Conservation (phyloP, 2,888 invertebrate species). For the Parthenolecanium corni region DNA sequence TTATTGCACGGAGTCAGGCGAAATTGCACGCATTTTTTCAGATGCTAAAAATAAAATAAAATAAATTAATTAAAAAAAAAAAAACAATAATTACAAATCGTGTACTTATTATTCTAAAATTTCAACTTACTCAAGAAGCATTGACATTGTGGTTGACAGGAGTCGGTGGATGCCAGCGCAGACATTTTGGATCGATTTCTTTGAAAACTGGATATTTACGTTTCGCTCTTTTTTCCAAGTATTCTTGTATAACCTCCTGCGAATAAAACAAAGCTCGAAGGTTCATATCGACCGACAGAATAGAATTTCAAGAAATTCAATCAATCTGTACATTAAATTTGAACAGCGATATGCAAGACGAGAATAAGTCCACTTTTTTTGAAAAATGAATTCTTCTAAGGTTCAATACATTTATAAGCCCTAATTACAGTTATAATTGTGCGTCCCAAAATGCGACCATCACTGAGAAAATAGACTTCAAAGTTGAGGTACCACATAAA, state of each 20-base stretch:
- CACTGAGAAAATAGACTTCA: too few species aligned
- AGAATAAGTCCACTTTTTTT: too few species aligned
- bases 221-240: slow-evolving; percentile 70
- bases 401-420: too few species aligned
- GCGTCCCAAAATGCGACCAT: too few species aligned
- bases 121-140: slow-evolving; percentile 22
- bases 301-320: too few species aligned
- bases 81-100: background rate
- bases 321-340: too few species aligned
- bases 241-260: slow-evolving; percentile 87
- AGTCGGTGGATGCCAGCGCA: slow-evolving; percentile 56
- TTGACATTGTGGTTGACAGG: slow-evolving; percentile 26
- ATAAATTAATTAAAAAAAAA: background rate
- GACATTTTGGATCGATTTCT: slow-evolving; percentile 73
- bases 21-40: slow-evolving; percentile 17
- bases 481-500: too few species aligned
- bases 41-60: slow-evolving; percentile 9
- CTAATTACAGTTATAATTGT: too few species aligned
- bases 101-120: background rate
- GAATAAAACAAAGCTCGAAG: slow-evolving; percentile 1
- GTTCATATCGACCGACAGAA: too few species aligned
- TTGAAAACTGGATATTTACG: slow-evolving; percentile 63
- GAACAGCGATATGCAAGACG: too few species aligned
- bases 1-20: slow-evolving; percentile 6
- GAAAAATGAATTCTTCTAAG: too few species aligned